Conservation (phyloP, 1,140 invertebrate species). For the Drosophila fuyamai region DNA sequence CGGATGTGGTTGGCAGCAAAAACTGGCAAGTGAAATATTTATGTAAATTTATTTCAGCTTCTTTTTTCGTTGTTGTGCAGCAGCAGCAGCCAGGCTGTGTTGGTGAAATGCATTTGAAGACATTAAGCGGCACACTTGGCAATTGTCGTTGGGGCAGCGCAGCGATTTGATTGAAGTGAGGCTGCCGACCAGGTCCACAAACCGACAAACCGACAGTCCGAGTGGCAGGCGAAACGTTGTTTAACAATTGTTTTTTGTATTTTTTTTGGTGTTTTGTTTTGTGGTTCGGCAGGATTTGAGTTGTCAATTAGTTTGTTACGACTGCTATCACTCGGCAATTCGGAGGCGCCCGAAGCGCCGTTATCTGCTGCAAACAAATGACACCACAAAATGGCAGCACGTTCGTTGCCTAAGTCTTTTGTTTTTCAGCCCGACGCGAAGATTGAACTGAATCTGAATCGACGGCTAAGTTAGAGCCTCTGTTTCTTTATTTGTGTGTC, state of each 20-base stretch:
- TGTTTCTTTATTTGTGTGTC: constrained; percentile 66
- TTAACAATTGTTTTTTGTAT: constrained; percentile 64
- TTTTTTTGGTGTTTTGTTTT: constrained; percentile 1
- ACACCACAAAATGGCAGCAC: constrained; percentile 64
- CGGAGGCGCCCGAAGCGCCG: constrained; percentile 64
- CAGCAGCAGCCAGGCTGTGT: constrained; percentile 8
- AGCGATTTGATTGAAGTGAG: constrained; percentile 75
- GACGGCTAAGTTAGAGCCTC: constrained; percentile 26
- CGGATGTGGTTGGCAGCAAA: constrained; percentile 69
- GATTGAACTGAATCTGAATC: constrained; percentile 31
- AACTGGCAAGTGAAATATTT: constrained; percentile 80
- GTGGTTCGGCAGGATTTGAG: constrained; percentile 74
- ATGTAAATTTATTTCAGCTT: constrained; percentile 79
- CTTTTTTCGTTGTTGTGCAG: constrained; percentile 45
- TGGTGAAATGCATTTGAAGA: constrained; percentile 75
- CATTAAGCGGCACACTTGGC: constrained; percentile 81
- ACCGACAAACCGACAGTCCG: constrained; percentile 34
- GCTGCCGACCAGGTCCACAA: constrained; percentile 24
- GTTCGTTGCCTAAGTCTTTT: constrained; percentile 83
- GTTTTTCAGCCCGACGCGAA: constrained; percentile 29
- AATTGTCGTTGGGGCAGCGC: constrained; percentile 69
- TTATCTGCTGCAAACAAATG: constrained; percentile 66
- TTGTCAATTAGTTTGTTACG: constrained; percentile 81
- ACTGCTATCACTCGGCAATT: constrained; percentile 66
- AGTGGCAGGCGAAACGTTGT: constrained; percentile 64